phyloP scores from a whole-genome alignment of 2,888 invertebrate genomes.

The Seira musarum region DNA sequence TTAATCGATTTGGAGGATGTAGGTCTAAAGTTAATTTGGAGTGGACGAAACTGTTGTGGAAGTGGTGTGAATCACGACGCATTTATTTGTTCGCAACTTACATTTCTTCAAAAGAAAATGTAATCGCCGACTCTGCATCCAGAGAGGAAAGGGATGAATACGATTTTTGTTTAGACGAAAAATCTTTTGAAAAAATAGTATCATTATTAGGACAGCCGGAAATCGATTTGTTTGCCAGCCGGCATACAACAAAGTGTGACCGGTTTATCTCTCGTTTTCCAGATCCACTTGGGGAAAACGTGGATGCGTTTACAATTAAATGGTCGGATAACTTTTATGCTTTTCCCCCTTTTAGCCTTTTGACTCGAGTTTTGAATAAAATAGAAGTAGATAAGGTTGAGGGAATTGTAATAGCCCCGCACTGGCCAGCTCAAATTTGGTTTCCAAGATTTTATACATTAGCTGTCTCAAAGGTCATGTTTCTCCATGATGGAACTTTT shows the following conservation, averaged over 20 bases:
- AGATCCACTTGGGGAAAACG: slow-evolving; percentile 23
- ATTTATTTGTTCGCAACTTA: slow-evolving; percentile 15
- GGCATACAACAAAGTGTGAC: slow-evolving; percentile 31
- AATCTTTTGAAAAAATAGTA: neutral
- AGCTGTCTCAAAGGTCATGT: too few species aligned
- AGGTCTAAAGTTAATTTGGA: neutral
- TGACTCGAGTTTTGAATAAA: slow-evolving; percentile 4
- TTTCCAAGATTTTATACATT: slow-evolving; percentile 21
- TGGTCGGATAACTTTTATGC: slow-evolving; percentile 52
- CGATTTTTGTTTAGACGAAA: slow-evolving; percentile 20
- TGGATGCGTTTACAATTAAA: slow-evolving; percentile 52
- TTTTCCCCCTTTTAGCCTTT: slow-evolving; percentile 43
- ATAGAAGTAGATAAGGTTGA: neutral
- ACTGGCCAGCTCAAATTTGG: slow-evolving; percentile 29
- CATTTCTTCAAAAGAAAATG: slow-evolving; percentile 23
- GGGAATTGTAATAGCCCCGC: slow-evolving; percentile 25
- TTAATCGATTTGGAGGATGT: slow-evolving; percentile 15
- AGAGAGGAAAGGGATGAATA: slow-evolving; percentile 2
- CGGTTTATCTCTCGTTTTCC: slow-evolving; percentile 47
- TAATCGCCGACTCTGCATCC: slow-evolving; percentile 17
- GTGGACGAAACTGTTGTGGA: neutral
- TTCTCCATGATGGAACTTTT: too few species aligned
- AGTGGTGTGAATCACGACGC: slow-evolving; percentile 16
- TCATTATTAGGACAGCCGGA: slow-evolving; percentile 19
- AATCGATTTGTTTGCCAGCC: slow-evolving; percentile 58